Conservation (phyloP, 2,888 invertebrate species). For the Onthophagus sagittarius region DNA sequence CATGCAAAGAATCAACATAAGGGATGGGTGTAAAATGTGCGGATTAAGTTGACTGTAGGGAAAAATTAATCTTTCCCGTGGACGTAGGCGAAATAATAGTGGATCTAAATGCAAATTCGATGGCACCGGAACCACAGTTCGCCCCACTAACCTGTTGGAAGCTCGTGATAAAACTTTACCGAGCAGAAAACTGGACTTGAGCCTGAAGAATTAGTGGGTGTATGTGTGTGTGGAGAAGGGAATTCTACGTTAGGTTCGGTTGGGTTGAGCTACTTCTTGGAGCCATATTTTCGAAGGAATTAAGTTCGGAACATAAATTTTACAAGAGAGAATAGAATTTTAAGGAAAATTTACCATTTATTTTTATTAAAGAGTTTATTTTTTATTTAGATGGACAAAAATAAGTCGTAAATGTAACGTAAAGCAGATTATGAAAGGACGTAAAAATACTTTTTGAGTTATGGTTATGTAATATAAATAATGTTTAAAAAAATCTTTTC, state of each 20-base stretch:
- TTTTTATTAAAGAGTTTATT: no score
- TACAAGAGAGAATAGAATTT: neutral
- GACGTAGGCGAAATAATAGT: neutral
- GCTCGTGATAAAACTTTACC: constrained; percentile 5
- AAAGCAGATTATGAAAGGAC: no score
- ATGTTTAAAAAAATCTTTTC: no score
- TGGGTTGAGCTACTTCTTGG: neutral
- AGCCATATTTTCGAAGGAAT: neutral
- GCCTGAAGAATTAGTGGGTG: neutral
- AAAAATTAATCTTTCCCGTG: neutral
- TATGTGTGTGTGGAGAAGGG: neutral
- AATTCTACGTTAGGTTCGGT: neutral
- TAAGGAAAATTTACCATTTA: no score
- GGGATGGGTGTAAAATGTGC: neutral
- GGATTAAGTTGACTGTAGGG: neutral
- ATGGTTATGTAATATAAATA: no score
- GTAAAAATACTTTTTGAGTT: no score
- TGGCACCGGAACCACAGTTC: neutral
- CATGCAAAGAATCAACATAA: neutral
- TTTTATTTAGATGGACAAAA: neutral
- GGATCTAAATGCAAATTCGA: constrained; percentile 9
- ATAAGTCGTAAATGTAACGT: neutral
- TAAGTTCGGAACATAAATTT: neutral
- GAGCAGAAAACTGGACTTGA: neutral
- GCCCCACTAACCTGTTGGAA: constrained; percentile 1